Base-by-base conservation (phyloP, 2,797 vertebrate genomes). In the Denticeps clupeoides region DNA sequence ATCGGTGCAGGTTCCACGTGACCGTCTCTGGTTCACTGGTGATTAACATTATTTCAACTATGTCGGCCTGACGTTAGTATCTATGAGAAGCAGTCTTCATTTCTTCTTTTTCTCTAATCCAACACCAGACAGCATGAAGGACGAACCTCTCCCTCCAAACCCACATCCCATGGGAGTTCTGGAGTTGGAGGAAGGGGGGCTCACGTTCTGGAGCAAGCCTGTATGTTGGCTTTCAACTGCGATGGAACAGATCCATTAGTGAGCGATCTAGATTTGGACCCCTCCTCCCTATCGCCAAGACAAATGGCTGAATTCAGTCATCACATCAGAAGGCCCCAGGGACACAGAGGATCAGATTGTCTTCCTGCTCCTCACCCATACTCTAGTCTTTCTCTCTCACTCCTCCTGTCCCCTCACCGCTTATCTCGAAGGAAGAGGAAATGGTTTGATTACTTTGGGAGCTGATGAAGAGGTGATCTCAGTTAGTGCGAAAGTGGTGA, bases 281-380 rank as follows among this genome's bases (percentile, higher is more conserved):
- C n/a, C n/a, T n/a, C n/a, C n/a, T n/a, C n/a, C n/a, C n/a, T n/a
- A n/a, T n/a, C 59, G 45, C 60, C 58, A 60, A 73, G 79, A 78
- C 78, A 84, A 82, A 83, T 77, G 79, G 77, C 53, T 42, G 69
- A 79, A 82, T 76, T 79, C 78, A 79, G 78, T 82, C 79, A 83
- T 72, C 78, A 68, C 75, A 72, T 76, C 69, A 74, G 72, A 64
- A 22, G 35, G 22, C 57, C 72, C 74, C 46, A 38, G 60, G 74
- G 73, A 73, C 64, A 58, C 45, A 59, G 54, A 48, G 47, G 56
- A 48, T 48, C 49, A 13, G 47, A 69, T 69, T 62, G 69, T 47
- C 49, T 55, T 56, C 37, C 48, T 42, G 47, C 40, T 49, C 51
- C 24, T 33, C 8, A 48, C 49, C 18, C 2, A n/a, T 22, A 52